These are phyloP conservation scores for Lasioglossum lativentre DNA, from an alignment of 2,888 invertebrate genomes.

Conservation along the genomic window DNA sequence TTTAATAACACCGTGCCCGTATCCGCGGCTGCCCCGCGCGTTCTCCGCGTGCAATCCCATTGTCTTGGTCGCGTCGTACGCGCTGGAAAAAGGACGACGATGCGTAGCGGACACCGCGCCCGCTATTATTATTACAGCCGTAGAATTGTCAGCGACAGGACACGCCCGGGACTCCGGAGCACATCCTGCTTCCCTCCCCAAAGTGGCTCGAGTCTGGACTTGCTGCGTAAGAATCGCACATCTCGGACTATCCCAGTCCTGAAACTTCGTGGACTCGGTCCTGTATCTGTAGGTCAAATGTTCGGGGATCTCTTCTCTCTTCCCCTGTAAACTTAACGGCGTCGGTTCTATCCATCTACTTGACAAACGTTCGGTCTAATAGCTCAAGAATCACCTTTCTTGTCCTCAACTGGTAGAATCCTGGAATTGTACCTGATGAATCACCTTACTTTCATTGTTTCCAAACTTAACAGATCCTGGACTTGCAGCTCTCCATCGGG, in stretches of 20 bases:
- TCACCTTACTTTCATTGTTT: too few species aligned
- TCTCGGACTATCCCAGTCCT: neutral
- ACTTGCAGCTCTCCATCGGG: too few species aligned
- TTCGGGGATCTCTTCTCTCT: too few species aligned
- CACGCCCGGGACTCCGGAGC: conserved; percentile 35
- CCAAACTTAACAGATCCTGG: neutral
- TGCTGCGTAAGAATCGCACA: neutral
- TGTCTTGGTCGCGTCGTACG: conserved; percentile 76
- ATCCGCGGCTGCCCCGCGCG: conserved; percentile 75
- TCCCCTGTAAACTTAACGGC: too few species aligned
- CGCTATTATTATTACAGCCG: conserved; percentile 76
- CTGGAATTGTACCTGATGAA: too few species aligned
- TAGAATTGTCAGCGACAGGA: conserved; percentile 72
- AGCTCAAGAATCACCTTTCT: too few species aligned
- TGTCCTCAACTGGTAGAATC: too few species aligned
- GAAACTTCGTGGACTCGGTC: too few species aligned
- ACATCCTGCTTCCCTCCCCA: neutral
- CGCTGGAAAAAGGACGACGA: conserved; percentile 69
- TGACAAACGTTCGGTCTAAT: too few species aligned
- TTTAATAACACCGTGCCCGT: conserved; percentile 83
- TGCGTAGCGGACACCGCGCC: conserved; percentile 66
- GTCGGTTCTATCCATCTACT: too few species aligned
- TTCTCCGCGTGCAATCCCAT: conserved; percentile 73
- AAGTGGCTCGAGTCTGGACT: neutral
- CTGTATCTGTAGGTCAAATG: neutral